Conservation (phyloP, 2,888 invertebrate species). For the Lordiphosa fenestrarum region DNA sequence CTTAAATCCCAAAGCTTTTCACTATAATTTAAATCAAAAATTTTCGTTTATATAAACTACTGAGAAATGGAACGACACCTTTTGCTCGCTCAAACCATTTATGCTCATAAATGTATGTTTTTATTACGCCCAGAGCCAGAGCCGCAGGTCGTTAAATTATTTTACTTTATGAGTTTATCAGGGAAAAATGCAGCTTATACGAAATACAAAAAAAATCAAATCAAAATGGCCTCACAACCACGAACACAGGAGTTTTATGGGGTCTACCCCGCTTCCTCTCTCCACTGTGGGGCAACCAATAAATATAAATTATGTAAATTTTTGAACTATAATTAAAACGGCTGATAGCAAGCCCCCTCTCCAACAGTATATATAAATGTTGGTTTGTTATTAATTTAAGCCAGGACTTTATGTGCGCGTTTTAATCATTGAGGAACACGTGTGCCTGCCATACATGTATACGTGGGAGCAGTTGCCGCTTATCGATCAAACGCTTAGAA, state of each 20-base stretch:
- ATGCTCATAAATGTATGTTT: slow-evolving; percentile 43
- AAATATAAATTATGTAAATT: slow-evolving; percentile 69
- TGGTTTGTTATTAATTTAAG: slow-evolving; percentile 63
- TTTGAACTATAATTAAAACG: slow-evolving; percentile 58
- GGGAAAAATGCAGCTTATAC: too few species aligned
- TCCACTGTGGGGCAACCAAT: slow-evolving; percentile 38
- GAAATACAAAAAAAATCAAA: slow-evolving; percentile 11
- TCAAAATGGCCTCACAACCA: too few species aligned
- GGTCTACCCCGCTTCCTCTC: background rate
- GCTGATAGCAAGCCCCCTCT: slow-evolving; percentile 16
- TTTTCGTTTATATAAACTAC: too few species aligned
- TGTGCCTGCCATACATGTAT: slow-evolving; percentile 17
- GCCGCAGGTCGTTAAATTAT: slow-evolving; percentile 50
- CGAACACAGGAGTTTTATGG: slow-evolving; percentile 1
- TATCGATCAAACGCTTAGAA: slow-evolving; percentile 64
- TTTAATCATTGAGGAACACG: slow-evolving; percentile 44
- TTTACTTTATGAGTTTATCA: slow-evolving; percentile 29
- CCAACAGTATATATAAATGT: slow-evolving; percentile 19
- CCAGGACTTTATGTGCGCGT: slow-evolving; percentile 47
- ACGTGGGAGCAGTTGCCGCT: slow-evolving; percentile 21
- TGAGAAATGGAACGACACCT: background rate
- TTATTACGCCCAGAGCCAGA: slow-evolving; percentile 51
- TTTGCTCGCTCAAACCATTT: slow-evolving; percentile 15
- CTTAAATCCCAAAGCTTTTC: too few species aligned
- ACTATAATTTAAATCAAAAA: too few species aligned